phyloP scores from a whole-genome alignment of 2,888 invertebrate species.

The Seladonia tumulorum region DNA sequence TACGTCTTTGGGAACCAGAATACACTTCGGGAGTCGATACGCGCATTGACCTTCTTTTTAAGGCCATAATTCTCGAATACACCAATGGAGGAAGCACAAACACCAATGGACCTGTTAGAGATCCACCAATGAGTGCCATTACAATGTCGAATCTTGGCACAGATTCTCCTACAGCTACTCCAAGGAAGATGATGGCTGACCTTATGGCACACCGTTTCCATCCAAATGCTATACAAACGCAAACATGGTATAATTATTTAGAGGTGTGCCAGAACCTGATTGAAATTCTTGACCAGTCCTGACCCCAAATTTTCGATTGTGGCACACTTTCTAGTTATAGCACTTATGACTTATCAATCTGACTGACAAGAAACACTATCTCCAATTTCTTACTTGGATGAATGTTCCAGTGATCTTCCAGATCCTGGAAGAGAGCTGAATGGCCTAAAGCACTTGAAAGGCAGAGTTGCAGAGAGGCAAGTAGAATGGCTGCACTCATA shows the following conservation, averaged over 20 bases:
- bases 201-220: conserved; percentile 90
- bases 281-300: not conserved
- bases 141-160: conserved; percentile 94
- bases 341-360: not conserved
- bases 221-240: conserved; percentile 88
- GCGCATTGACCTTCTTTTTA: conserved; percentile 76
- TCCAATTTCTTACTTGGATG: conserved; percentile 87
- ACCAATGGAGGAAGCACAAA: conserved; percentile 94
- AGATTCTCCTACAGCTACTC: conserved; percentile 91
- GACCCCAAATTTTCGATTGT: no score
- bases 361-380: not conserved
- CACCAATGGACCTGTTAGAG: conserved; percentile 92
- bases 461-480: conserved; percentile 91
- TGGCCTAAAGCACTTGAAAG: conserved; percentile 91
- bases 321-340: not conserved
- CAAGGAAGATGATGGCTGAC: conserved; percentile 88
- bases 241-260: conserved; percentile 26
- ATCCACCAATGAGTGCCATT: conserved; percentile 94
- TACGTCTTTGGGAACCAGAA: conserved; percentile 68
- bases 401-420: conserved; percentile 91
- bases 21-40: conserved; percentile 66
- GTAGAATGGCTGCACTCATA: conserved; percentile 88
- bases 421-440: conserved; percentile 92
- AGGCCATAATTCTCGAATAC: conserved; percentile 89
- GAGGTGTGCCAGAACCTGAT: not conserved